Percentiles rank a stretch among this genome's conserved stretches.
Evolutionary conservation across 2,888 invertebrate species (phyloP).

Genomic region (Embidobia sp.): DNA sequence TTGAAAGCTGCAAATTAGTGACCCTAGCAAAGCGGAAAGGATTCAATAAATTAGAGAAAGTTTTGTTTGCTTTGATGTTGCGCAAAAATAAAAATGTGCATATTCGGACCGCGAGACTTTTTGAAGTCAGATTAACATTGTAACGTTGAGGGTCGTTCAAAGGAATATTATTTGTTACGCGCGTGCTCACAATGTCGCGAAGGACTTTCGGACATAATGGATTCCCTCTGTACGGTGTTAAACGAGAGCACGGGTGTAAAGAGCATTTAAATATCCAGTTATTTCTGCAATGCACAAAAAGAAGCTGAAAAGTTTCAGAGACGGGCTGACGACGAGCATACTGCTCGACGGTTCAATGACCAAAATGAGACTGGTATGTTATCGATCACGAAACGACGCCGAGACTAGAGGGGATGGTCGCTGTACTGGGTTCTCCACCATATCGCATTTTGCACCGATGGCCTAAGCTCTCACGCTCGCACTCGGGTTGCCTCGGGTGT

Average conservation of each 20-base stretch:
- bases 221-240: conserved; percentile 9
- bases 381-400: conserved; percentile 68
- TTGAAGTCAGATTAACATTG: too few species aligned
- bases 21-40: too few species aligned
- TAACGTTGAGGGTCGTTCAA: too few species aligned
- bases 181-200: too few species aligned
- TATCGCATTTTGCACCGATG: conserved; percentile 54
- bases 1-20: conserved; percentile 69
- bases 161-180: too few species aligned
- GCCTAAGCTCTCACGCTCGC: conserved; percentile 43
- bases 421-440: conserved; percentile 59
- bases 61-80: too few species aligned
- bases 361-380: conserved; percentile 72
- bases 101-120: too few species aligned
- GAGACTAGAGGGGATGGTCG: conserved; percentile 57
- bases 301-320: conserved; percentile 30
- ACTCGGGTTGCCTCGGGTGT: conserved; percentile 3
- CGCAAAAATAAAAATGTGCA: too few species aligned
- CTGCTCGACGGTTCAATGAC: conserved; percentile 72
- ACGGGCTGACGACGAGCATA: conserved; percentile 42
- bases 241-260: conserved; percentile 9
- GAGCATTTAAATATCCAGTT: conserved; percentile 53
- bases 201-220: conserved; percentile 14
- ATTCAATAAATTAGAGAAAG: too few species aligned
- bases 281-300: conserved; percentile 46